phyloP scores from a whole-genome alignment of 2,797 vertebrate species.

The Microctenopoma lineatum region DNA sequence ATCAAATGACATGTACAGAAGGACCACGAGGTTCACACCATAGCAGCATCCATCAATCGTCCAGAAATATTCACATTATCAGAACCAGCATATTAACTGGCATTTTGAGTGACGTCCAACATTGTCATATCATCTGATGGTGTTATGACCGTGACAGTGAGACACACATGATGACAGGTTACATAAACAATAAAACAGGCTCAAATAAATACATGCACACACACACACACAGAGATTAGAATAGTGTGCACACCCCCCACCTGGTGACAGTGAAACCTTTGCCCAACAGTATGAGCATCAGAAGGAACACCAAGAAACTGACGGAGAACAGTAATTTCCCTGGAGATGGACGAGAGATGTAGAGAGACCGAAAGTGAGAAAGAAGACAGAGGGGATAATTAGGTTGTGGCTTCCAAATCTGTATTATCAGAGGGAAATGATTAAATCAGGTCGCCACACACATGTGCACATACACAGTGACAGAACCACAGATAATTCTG shows the following conservation, averaged over 20 bases:
- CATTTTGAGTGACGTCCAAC: slow-evolving; percentile 46
- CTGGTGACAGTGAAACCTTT: slow-evolving; percentile 97
- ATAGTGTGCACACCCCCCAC: slow-evolving; percentile 50
- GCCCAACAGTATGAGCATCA: slow-evolving; percentile 91
- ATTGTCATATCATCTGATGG: slow-evolving; percentile 33
- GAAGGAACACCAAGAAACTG: slow-evolving; percentile 93
- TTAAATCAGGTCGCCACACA: slow-evolving; percentile 65
- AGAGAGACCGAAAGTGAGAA: slow-evolving; percentile 58
- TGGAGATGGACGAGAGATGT: slow-evolving; percentile 73
- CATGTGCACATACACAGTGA: slow-evolving; percentile 13
- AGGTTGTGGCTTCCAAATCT: slow-evolving; percentile 73
- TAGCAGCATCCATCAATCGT: slow-evolving; percentile 15
- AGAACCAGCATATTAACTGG: slow-evolving; percentile 20
- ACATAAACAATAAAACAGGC: slow-evolving; percentile 13
- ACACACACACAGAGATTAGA: slow-evolving; percentile 3
- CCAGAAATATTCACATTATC: slow-evolving; percentile 11
- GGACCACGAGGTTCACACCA: slow-evolving; percentile 16
- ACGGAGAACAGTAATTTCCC: slow-evolving; percentile 95
- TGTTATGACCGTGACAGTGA: slow-evolving; percentile 41
- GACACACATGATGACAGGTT: slow-evolving; percentile 39
- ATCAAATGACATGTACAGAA: neutral
- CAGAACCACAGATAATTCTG: slow-evolving; percentile 24
- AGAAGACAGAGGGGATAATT: slow-evolving; percentile 73
- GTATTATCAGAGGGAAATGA: slow-evolving; percentile 64
- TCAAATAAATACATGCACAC: neutral